phyloP scores from a whole-genome alignment of 2,888 invertebrate species.

The Tipula lateralis region DNA sequence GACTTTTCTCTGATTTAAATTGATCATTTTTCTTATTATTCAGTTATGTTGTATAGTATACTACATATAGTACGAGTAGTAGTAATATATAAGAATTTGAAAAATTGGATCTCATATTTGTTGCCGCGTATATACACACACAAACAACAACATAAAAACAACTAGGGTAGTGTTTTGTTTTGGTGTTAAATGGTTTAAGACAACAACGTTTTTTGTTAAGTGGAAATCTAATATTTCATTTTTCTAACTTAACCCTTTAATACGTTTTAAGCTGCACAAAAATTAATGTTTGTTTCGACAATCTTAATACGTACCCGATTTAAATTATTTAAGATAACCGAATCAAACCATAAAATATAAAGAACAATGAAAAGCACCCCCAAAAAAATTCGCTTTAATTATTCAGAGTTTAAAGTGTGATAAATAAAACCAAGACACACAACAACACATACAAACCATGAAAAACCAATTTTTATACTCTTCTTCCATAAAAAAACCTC shows the following conservation, averaged over 20 bases:
- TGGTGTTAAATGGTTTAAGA: not conserved
- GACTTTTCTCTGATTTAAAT: slow-evolving; percentile 13
- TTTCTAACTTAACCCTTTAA: not conserved
- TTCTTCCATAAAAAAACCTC: not conserved
- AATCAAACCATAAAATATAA: not conserved
- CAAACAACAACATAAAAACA: not conserved
- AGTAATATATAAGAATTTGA: not conserved
- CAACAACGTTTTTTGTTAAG: not conserved
- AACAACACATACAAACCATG: not conserved
- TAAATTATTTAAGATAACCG: not conserved
- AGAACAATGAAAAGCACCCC: not conserved
- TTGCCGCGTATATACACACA: not conserved
- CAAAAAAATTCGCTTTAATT: not conserved
- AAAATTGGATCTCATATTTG: not conserved
- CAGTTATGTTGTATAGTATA: not conserved
- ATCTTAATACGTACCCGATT: not conserved
- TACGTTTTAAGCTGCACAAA: not conserved
- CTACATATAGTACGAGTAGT: not conserved
- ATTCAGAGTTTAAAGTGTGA: slow-evolving; percentile 11
- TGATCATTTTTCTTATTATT: slow-evolving; percentile 24
- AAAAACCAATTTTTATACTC: not conserved
- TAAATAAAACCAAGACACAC: not conserved
- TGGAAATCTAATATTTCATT: not conserved
- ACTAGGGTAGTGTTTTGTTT: not conserved
- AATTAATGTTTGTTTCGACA: not conserved